Evolutionary conservation across 2,888 invertebrate species (phyloP), one percentile per base, ranked within the genome.

Genomic region (Harpalus rubripes): DNA sequence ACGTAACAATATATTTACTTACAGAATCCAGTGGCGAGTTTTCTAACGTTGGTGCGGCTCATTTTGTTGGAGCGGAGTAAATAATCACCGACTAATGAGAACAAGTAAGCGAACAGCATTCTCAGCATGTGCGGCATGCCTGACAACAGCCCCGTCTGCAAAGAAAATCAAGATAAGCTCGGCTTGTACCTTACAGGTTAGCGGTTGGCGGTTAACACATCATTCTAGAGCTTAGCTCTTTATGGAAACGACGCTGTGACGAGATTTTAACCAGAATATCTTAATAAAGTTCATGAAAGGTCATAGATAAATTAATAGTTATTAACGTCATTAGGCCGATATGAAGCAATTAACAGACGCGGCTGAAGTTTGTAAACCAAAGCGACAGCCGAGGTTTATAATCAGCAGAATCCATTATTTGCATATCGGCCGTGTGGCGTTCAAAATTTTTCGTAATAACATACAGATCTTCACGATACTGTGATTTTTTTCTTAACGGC

Each of bases 71-170:
- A 92, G 41, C 91, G 91, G 8, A 95, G 89, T 39, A 95, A 89
- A 89, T 93, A 93, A 88, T 95, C 95, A 8, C 93, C 92, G 63
- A 94, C 88, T 26, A 92, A 90, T 0, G 94, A 94, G 87, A 93
- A 93, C 0, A 91, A 86, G 85, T 92, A 93, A 0, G 95, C 94
- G 88, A 94, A 94, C 0, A 92, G 86, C 92, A 93, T 93, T 81
- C 95, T 90, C 87, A 94, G 89, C 12, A 95, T 86, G 88, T 95
- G 94, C 0, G 95, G 95, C 83, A 94, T 87, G 0, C 95, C 95
- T 0, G 95, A 94, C 0, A 95, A 88, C n/a, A 94, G 87, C 26
- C 95, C 95, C 22, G 93, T 92, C 93, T 93, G 89, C 52, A 89
- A 52, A 90, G 83, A 82, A 18, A 74, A 39, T 39, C 16, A 8